Evolutionary conservation across 2,888 invertebrate genomes (phyloP).

Genomic region (Dryobotodes eremita): DNA sequence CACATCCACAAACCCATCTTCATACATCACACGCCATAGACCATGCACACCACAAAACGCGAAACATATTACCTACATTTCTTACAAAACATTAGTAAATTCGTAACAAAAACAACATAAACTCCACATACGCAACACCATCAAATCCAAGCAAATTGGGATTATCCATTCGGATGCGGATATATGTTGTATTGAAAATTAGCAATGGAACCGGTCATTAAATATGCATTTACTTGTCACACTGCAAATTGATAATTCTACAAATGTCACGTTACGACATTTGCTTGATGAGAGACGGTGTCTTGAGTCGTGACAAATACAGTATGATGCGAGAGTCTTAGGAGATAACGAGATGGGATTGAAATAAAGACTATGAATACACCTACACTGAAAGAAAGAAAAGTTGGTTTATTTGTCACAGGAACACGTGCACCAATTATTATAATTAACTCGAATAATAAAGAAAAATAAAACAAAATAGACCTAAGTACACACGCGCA

Average conservation of each 20-base stretch:
- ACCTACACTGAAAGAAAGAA: no score
- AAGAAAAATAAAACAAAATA: no score
- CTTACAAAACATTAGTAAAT: conserved; percentile 2
- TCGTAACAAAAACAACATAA: conserved; percentile 38
- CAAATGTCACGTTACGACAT: conserved; percentile 57
- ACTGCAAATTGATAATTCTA: conserved; percentile 61
- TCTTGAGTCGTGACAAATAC: conserved; percentile 31
- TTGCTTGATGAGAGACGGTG: conserved; percentile 44
- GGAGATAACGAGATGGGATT: conserved; percentile 1
- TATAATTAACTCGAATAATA: no score
- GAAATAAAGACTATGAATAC: background rate
- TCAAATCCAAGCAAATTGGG: conserved; percentile 25
- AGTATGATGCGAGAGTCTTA: conserved; percentile 12
- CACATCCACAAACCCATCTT: conserved; percentile 6
- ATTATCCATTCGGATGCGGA: conserved; percentile 46
- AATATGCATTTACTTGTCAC: conserved; percentile 60
- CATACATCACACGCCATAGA: conserved; percentile 6
- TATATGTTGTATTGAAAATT: conserved; percentile 58
- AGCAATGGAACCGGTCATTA: conserved; percentile 59
- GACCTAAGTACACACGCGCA: no score
- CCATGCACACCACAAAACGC: conserved; percentile 2
- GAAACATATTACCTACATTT: conserved; percentile 5
- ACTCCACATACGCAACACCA: background rate
- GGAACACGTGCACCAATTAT: no score
- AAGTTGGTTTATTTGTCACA: no score